phyloP scores from a whole-genome alignment of 2,797 vertebrate genomes.

The Peromyscus nudipes region DNA sequence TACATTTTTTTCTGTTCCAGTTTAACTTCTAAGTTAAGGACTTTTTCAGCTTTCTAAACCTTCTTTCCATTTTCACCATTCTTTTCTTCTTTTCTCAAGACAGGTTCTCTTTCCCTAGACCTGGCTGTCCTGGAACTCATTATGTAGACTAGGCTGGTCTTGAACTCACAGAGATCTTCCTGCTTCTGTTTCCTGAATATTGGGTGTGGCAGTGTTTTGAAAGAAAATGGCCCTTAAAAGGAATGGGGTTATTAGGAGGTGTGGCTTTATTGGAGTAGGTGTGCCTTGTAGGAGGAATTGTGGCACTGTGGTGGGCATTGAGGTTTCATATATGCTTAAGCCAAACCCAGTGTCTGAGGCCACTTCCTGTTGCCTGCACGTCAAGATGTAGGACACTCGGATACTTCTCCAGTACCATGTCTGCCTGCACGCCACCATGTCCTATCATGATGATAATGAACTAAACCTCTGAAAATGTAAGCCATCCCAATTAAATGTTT shows the following conservation, averaged over 20 bases:
- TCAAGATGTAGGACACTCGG: background rate
- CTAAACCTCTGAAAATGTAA: background rate
- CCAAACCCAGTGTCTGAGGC: background rate
- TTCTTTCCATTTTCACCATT: background rate
- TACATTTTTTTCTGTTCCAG: background rate
- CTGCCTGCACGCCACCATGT: background rate
- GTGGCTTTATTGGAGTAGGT: background rate
- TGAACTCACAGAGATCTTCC: background rate
- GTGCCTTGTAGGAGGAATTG: background rate
- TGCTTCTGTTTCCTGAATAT: background rate
- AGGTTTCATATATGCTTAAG: background rate
- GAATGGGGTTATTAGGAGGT: background rate
- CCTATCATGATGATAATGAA: background rate
- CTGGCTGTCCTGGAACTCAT: background rate
- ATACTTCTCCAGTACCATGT: background rate
- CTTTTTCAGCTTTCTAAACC: background rate
- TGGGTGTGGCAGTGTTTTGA: background rate
- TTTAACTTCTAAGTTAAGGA: background rate
- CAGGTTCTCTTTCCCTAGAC: background rate
- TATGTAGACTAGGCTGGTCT: background rate
- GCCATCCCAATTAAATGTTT: background rate
- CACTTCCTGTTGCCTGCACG: background rate
- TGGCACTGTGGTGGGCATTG: background rate
- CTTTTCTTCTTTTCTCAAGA: background rate
- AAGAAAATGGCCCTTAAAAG: background rate